A percentile compares a stretch with the other conserved stretches of the same genome.
Conservation (phyloP, 2,113 vertebrate genomes). For the Rhinoptilus africanus region DNA sequence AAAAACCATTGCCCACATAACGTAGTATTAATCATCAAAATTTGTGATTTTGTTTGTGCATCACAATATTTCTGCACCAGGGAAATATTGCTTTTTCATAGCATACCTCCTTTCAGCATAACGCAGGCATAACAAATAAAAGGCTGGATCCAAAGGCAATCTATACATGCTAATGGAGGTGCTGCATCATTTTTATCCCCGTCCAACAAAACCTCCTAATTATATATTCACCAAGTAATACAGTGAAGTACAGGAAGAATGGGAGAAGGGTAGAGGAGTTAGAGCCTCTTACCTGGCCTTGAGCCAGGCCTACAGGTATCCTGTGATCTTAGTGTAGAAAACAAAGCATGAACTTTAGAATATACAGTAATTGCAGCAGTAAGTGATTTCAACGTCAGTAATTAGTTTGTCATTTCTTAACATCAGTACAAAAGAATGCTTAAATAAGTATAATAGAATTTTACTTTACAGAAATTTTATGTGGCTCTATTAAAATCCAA, state of each 20-base stretch:
- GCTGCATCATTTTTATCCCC: neutral
- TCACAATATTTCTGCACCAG: neutral
- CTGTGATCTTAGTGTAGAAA: conserved; percentile 25
- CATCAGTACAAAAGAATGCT: conserved; percentile 6
- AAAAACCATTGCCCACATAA: neutral
- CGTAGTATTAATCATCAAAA: neutral
- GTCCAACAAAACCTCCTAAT: neutral
- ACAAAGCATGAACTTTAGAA: conserved; percentile 18
- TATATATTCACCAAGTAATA: conserved; percentile 16
- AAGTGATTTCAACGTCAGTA: conserved; percentile 32
- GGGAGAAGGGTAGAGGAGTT: neutral
- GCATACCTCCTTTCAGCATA: neutral
- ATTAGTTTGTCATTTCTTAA: conserved; percentile 26
- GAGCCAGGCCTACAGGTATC: neutral
- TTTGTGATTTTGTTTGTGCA: neutral
- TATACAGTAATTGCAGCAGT: neutral
- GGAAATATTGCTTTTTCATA: neutral
- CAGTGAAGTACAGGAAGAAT: neutral
- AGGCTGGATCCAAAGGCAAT: neutral
- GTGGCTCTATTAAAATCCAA: neutral
- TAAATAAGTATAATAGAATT: neutral
- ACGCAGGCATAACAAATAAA: neutral
- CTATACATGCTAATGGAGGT: neutral
- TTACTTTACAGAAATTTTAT: neutral
- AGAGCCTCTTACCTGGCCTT: neutral